Base-by-base conservation (phyloP, 2,888 invertebrate species). In the Cosmopolites sordidus region DNA sequence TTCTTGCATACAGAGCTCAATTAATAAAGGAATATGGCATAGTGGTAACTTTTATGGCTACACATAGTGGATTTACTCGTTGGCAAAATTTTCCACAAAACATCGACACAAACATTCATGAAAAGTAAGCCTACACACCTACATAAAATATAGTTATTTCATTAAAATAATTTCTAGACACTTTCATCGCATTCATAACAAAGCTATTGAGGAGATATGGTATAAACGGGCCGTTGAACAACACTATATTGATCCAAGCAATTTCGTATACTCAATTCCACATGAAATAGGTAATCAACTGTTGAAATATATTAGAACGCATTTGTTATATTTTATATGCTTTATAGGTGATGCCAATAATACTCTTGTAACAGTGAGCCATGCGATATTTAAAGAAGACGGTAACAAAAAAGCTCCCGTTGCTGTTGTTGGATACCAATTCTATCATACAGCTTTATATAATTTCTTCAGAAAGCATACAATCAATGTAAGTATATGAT, bases 151-250 rank as follows among this genome's bases (percentile, higher is more conserved):
- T 40, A 9, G 4, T 16, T 40, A 11, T 30, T 37, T 37, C 2
- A 3, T 16, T 14, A 14, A 12, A 38, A 29, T 53, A n/a, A n/a
- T 16, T 56, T 74, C 9, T 66, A 87, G 87, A 46, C 83, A 83
- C 64, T 92, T 92, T 66, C 86, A 87, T 56, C 82, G 84, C 58
- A 77, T 83, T 47, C 86, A 88, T 74, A 84, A 85, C 3, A 80
- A 82, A 43, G 86, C 92, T 1, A 91, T 89, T 43, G 92, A 93
- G 69, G 92, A 93, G 71, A 80, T 88, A 14, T 93, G 92, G 91
- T 93, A 93, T 70, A 84, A 84, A 58, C 80, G 92, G 11, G 92
- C 93, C 0, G 91, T 93, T 0, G 91, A 92, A 62, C 90, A 91
- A 64, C 84, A 92, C 73, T 86, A 86, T 67, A 77, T 86, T 11